Percentiles rank a stretch among this genome's conserved stretches.
Conservation (phyloP, 1,140 invertebrate species). For the Hydropsyche tenuis region DNA sequence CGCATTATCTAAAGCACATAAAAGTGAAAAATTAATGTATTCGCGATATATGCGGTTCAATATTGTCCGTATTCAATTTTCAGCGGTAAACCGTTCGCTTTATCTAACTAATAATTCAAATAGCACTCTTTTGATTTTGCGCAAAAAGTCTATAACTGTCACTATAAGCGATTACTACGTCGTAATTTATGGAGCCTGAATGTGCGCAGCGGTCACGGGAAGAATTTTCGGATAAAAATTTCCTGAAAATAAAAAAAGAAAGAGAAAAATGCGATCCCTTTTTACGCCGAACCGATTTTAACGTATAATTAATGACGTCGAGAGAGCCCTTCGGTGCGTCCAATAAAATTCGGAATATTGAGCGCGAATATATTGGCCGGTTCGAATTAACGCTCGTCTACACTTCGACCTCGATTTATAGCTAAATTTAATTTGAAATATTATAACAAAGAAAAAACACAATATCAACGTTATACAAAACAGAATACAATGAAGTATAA, state of each 20-base stretch:
- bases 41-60: no score
- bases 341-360: conserved; percentile 19
- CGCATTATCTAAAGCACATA: no score
- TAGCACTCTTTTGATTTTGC: conserved; percentile 1
- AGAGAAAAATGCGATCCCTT: conserved; percentile 14
- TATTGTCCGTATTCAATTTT: no score
- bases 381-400: neutral
- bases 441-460: no score
- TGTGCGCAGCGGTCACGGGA: neutral
- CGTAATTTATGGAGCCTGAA: conserved; percentile 2
- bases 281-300: conserved; percentile 9
- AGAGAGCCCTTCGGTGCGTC: neutral
- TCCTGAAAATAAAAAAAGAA: neutral
- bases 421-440: no score
- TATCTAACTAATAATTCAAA: conserved; percentile 1
- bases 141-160: conserved; percentile 9
- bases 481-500: no score
- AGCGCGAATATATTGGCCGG: neutral
- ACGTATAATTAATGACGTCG: conserved; percentile 15
- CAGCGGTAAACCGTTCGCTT: no score
- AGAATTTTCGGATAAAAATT: conserved; percentile 13
- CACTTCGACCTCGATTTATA: no score
- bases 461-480: no score
- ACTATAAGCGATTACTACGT: conserved; percentile 3
- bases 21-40: no score